A percentile compares a stretch with the other conserved stretches of the same genome.
These are phyloP conservation scores for Apocrypta bakeri DNA, from an alignment of 1,140 invertebrate species.

Conservation along the genomic window DNA sequence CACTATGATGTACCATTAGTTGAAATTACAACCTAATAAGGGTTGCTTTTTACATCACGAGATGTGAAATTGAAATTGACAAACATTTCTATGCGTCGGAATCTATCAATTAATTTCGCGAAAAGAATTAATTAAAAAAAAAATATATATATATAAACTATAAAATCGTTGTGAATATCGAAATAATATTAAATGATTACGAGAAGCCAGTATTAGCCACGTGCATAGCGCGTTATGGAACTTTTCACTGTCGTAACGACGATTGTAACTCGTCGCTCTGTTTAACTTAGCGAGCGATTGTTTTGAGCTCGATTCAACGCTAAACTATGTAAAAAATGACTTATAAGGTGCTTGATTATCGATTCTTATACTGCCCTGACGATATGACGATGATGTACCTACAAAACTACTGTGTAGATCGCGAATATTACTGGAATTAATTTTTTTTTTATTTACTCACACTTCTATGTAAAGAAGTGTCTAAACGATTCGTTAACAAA, in stretches of 20 bases:
- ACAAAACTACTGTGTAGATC: slow-evolving; percentile 23
- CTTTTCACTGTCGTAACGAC: slow-evolving; percentile 14
- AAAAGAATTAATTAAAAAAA: slow-evolving; percentile 6
- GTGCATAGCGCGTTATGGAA: slow-evolving; percentile 53
- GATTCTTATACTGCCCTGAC: background rate
- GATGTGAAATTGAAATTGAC: no score
- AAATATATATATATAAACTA: slow-evolving; percentile 1
- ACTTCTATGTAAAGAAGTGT: background rate
- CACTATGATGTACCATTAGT: slow-evolving; percentile 16
- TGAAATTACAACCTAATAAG: background rate
- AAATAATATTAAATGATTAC: slow-evolving; percentile 51
- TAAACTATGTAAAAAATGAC: slow-evolving; percentile 49
- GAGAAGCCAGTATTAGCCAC: slow-evolving; percentile 71
- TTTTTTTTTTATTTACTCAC: no score
- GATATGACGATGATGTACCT: background rate
- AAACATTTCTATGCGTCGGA: no score
- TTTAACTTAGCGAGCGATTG: slow-evolving; percentile 5
- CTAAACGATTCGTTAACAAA: background rate
- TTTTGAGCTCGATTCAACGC: background rate
- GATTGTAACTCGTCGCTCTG: background rate
- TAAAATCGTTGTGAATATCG: slow-evolving; percentile 44
- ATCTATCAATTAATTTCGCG: no score
- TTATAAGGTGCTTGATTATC: slow-evolving; percentile 62
- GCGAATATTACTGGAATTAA: background rate
- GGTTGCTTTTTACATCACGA: no score